Percentiles rank a stretch among this genome's conserved stretches.
Conservation (phyloP, 2,888 invertebrate genomes). For the Tortricodes alternella region DNA sequence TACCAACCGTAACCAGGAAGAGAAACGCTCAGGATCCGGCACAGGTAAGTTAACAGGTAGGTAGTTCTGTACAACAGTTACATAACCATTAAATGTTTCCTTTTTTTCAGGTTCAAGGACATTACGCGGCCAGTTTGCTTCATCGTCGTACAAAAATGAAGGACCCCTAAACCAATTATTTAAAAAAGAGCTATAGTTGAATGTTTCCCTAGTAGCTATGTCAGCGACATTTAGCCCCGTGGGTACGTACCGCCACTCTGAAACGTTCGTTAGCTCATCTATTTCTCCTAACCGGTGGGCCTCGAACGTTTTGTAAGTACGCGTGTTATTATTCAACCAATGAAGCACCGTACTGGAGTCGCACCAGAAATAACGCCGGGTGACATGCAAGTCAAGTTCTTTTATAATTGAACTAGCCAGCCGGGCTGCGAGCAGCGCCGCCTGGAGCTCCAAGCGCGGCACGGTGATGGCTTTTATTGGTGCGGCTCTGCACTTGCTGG, state of each 20-base stretch:
- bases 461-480: background rate
- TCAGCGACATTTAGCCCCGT: background rate
- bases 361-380: background rate
- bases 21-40: constrained; percentile 26
- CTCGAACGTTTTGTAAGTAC: background rate
- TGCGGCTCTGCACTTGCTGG: background rate
- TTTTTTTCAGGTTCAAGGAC: background rate
- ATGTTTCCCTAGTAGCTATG: background rate
- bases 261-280: background rate
- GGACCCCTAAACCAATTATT: background rate
- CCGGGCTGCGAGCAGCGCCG: background rate
- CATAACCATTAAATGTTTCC: background rate
- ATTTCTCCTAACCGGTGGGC: too few relatives aligned
- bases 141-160: background rate
- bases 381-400: background rate
- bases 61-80: background rate
- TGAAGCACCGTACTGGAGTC: background rate
- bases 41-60: constrained; percentile 18
- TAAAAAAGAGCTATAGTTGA: background rate
- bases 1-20: constrained; percentile 26
- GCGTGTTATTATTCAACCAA: too few relatives aligned
- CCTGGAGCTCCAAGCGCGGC: background rate
- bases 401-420: background rate
- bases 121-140: background rate
- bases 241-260: too few relatives aligned